Percentiles rank a stretch among this genome's conserved stretches.
Evolutionary conservation across 2,113 vertebrate genomes (phyloP).

Genomic region (Nipponia nippon): DNA sequence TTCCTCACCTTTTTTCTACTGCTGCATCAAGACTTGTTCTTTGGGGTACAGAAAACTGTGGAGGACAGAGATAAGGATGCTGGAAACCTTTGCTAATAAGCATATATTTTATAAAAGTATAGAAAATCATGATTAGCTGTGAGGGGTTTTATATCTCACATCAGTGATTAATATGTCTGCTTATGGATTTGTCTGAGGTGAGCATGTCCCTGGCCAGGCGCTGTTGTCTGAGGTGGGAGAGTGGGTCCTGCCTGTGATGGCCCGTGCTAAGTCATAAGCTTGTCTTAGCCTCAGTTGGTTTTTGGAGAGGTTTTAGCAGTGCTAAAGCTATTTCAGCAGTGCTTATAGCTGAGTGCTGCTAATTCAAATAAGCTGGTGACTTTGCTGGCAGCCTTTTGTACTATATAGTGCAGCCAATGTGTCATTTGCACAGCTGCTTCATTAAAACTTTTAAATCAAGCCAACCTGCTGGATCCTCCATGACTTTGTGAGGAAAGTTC

Average conservation of each 20-base stretch:
- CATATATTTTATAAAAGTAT: background rate
- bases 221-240: background rate
- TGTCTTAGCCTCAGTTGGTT: background rate
- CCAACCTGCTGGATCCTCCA: background rate
- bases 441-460: background rate
- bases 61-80: background rate
- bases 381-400: background rate
- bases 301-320: background rate
- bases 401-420: accelerated
- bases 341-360: background rate
- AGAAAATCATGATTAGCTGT: background rate
- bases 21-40: background rate
- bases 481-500: background rate
- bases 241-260: background rate
- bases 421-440: background rate
- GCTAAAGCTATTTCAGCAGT: background rate
- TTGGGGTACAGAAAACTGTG: background rate
- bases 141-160: background rate
- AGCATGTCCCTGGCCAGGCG: background rate
- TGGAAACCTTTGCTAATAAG: background rate
- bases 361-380: background rate
- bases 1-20: background rate
- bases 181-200: background rate
- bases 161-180: background rate
- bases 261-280: background rate